These are phyloP conservation scores for Tragelaphus scriptus DNA, from an alignment of 2,113 vertebrate genomes.

Conservation along the genomic window DNA sequence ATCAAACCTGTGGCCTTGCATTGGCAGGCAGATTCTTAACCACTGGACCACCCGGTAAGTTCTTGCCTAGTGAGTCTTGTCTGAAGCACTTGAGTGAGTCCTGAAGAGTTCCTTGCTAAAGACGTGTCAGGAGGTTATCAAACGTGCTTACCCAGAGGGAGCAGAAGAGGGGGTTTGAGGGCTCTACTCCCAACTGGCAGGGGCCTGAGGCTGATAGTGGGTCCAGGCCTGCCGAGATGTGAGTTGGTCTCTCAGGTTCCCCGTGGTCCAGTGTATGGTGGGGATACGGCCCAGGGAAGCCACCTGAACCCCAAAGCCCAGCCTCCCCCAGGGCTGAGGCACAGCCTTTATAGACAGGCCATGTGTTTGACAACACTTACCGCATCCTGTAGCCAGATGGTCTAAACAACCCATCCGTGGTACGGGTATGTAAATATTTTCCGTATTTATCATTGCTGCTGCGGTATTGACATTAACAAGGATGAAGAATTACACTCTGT, in stretches of 20 bases:
- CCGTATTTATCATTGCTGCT: conserved; percentile 61
- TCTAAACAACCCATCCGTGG: conserved; percentile 69
- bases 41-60: background rate
- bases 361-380: conserved; percentile 44
- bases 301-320: background rate
- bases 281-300: background rate
- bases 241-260: background rate
- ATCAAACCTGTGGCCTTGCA: background rate
- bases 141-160: fast-evolving
- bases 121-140: background rate
- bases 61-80: background rate
- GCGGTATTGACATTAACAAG: conserved; percentile 65
- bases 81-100: background rate
- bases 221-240: background rate
- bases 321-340: background rate
- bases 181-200: fast-evolving
- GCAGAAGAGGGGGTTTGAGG: background rate
- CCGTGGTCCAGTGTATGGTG: fast-evolving
- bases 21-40: background rate
- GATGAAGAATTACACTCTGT: conserved; percentile 60
- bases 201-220: background rate
- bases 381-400: conserved; percentile 77
- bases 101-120: background rate
- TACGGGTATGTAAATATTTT: conserved; percentile 77
- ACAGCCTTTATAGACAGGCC: background rate